Conservation (phyloP, 2,797 vertebrate species). For the Melanotaenia nigrans region DNA sequence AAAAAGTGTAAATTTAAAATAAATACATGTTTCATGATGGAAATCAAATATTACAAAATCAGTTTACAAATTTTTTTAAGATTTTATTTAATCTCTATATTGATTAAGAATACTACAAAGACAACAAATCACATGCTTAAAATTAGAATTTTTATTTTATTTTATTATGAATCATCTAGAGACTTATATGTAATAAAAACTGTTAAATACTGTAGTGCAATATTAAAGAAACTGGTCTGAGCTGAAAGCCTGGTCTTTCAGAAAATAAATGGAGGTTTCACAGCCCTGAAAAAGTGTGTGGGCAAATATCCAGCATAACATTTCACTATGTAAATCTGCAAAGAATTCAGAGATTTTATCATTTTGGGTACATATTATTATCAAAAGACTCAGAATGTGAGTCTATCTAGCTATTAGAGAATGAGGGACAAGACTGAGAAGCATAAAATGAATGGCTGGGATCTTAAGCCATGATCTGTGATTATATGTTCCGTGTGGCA, state of each 20-base stretch:
- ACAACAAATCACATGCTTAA: neutral
- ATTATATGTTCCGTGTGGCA: neutral
- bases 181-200: neutral
- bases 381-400: neutral
- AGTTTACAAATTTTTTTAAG: neutral
- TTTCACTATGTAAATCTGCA: neutral
- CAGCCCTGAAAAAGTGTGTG: neutral
- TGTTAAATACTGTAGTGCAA: neutral
- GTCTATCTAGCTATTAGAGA: neutral
- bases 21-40: neutral
- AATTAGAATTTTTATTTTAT: neutral
- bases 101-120: neutral
- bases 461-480: neutral
- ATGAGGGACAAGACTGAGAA: neutral
- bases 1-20: neutral
- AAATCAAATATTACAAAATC: neutral
- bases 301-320: neutral
- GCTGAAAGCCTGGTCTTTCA: neutral
- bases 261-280: neutral
- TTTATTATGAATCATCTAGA: neutral
- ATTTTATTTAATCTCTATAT: neutral
- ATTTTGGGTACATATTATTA: neutral
- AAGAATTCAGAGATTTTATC: neutral
- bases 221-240: neutral
- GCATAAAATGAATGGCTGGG: neutral